A percentile compares a stretch with the other conserved stretches of the same genome.
Conservation (phyloP, 1,140 invertebrate species). For the Drosophila orena region DNA sequence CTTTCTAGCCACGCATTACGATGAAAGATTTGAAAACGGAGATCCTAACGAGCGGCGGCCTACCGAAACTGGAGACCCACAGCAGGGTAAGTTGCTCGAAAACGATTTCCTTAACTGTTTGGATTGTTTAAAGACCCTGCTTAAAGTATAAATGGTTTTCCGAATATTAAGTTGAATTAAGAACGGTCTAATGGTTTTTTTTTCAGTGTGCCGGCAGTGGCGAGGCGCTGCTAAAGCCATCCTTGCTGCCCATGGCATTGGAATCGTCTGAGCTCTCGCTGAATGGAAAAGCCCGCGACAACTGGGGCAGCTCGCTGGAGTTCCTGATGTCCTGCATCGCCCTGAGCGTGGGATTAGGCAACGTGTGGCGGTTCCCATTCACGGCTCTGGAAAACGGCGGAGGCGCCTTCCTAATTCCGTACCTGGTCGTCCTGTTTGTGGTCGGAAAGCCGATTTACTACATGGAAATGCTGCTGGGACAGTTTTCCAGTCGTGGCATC, state of each 20-base stretch:
- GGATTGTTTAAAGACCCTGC: background rate
- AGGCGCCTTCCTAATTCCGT: conserved; percentile 91
- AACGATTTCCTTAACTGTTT: too few relatives aligned
- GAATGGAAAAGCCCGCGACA: conserved; percentile 85
- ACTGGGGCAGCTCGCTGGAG: conserved; percentile 94
- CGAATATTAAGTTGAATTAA: too few relatives aligned
- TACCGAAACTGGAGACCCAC: conserved; percentile 18
- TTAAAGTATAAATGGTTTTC: too few relatives aligned
- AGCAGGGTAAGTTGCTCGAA: conserved; percentile 17
- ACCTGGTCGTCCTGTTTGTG: conserved; percentile 92
- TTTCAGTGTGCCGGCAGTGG: conserved; percentile 18
- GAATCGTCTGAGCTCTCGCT: conserved; percentile 23
- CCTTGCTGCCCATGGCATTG: conserved; percentile 16
- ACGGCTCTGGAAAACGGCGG: conserved; percentile 94
- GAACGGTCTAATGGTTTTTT: background rate
- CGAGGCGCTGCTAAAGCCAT: conserved; percentile 27
- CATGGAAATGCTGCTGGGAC: conserved; percentile 93
- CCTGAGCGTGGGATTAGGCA: conserved; percentile 94
- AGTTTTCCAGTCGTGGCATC: conserved; percentile 90
- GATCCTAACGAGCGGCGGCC: conserved; percentile 9
- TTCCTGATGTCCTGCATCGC: conserved; percentile 96
- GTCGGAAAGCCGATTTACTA: conserved; percentile 96
- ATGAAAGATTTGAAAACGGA: conserved; percentile 51
- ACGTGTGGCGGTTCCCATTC: conserved; percentile 90
- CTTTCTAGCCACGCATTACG: conserved; percentile 20